phyloP scores from a whole-genome alignment of 2,888 invertebrate genomes.

The Hydroisotoma schaefferi region DNA sequence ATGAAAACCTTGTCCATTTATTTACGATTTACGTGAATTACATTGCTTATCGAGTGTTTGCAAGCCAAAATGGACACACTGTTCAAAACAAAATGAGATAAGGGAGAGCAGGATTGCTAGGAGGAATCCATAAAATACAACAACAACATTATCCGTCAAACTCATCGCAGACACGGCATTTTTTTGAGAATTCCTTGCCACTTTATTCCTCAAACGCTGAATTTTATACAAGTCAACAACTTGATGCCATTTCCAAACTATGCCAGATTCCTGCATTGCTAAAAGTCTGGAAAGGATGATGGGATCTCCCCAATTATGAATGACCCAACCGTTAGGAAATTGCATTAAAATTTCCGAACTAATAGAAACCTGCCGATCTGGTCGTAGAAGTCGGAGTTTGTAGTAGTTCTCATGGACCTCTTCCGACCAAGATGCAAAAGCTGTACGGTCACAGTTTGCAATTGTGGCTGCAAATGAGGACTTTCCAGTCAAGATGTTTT shows the following conservation, averaged over 20 bases:
- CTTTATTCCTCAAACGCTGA: not conserved
- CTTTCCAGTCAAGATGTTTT: not conserved
- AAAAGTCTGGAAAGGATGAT: not conserved
- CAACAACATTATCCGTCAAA: not conserved
- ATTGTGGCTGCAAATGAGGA: not conserved
- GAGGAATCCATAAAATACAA: not conserved
- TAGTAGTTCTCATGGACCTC: slow-evolving; percentile 1
- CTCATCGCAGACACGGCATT: not conserved
- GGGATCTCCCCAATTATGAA: not conserved
- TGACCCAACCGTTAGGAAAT: not conserved
- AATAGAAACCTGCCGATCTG: not conserved
- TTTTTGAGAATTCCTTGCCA: too few species aligned
- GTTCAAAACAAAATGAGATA: too few species aligned
- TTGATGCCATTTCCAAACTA: not conserved
- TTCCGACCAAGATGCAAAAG: slow-evolving; percentile 1
- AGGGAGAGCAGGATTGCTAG: too few species aligned
- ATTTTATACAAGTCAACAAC: not conserved
- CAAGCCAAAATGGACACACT: too few species aligned
- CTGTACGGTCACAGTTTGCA: not conserved
- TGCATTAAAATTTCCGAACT: not conserved
- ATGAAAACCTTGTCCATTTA: too few species aligned
- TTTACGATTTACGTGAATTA: too few species aligned
- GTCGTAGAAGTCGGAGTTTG: not conserved
- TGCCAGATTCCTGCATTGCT: not conserved
- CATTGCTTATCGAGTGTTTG: too few species aligned